Evolutionary conservation across 2,113 vertebrate genomes (phyloP).

Genomic region (Choloepus hoffmanni): DNA sequence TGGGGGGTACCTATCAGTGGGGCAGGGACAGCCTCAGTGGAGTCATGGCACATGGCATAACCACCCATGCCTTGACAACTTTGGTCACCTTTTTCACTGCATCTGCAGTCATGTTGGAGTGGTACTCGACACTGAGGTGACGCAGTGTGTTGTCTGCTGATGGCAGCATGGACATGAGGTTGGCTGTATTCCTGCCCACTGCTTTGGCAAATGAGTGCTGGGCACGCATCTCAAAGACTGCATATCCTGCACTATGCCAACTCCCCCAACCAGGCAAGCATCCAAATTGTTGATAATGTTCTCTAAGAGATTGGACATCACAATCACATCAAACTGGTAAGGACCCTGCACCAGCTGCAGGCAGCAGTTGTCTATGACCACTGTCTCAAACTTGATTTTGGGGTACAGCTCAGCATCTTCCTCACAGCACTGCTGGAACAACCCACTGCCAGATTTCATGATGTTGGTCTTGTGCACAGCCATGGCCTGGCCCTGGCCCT

Average conservation of each 20-base stretch:
- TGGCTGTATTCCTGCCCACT: conserved; percentile 98
- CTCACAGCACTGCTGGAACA: conserved; percentile 96
- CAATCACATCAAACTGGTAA: conserved; percentile 98
- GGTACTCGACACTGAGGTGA: conserved; percentile 95
- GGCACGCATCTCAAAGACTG: conserved; percentile 96
- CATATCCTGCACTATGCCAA: conserved; percentile 97
- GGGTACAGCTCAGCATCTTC: conserved; percentile 96
- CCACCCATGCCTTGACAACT: conserved; percentile 97
- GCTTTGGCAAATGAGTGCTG: conserved; percentile 97
- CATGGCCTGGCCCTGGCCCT: conserved; percentile 94
- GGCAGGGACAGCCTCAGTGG: conserved; percentile 93
- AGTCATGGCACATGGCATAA: conserved; percentile 93
- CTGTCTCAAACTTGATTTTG: conserved; percentile 97
- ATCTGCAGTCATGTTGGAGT: conserved; percentile 94
- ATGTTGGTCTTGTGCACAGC: conserved; percentile 99
- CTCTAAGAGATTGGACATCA: conserved; percentile 98
- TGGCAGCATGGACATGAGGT: conserved; percentile 97
- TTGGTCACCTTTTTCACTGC: conserved; percentile 98
- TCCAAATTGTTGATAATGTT: conserved; percentile 99
- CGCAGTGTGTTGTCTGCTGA: conserved; percentile 96
- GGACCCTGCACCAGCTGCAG: conserved; percentile 99
- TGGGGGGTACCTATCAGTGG: conserved; percentile 6
- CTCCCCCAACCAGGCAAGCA: conserved; percentile 97
- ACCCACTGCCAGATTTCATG: conserved; percentile 96
- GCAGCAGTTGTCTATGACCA: conserved; percentile 99